Evolutionary conservation across 1,140 invertebrate genomes (phyloP).

Genomic region (Atopsyche davidsoni): DNA sequence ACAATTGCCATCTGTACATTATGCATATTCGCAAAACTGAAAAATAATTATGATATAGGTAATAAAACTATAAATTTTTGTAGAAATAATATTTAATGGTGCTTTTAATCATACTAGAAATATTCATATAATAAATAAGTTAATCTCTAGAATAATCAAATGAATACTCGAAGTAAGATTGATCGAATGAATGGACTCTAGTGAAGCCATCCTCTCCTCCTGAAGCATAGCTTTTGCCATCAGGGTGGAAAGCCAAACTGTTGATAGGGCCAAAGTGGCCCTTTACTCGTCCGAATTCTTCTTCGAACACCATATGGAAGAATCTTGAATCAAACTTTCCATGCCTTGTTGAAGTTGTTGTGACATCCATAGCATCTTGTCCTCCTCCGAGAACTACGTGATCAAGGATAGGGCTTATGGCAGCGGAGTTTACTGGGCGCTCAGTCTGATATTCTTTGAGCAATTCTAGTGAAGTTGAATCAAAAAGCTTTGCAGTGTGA

Average conservation of each 20-base stretch:
- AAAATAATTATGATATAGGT: too few species aligned
- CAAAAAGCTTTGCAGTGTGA: slow-evolving; percentile 89
- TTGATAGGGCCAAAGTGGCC: slow-evolving; percentile 99
- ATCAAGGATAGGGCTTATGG: slow-evolving; percentile 88
- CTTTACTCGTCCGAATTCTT: slow-evolving; percentile 97
- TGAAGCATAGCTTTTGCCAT: slow-evolving; percentile 93
- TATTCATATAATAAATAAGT: too few species aligned
- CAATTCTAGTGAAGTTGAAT: slow-evolving; percentile 73
- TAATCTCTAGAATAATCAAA: slow-evolving; percentile 73
- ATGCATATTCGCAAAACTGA: too few species aligned
- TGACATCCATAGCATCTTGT: slow-evolving; percentile 98
- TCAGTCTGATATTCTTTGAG: slow-evolving; percentile 96
- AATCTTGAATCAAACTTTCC: slow-evolving; percentile 99
- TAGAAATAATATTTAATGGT: slow-evolving; percentile 39
- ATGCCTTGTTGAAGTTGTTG: slow-evolving; percentile 88
- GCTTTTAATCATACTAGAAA: slow-evolving; percentile 33
- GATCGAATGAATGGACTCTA: slow-evolving; percentile 93
- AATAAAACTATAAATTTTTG: background rate
- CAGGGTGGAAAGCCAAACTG: slow-evolving; percentile 95
- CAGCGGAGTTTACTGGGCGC: slow-evolving; percentile 92
- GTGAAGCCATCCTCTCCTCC: slow-evolving; percentile 99
- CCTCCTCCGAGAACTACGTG: slow-evolving; percentile 95
- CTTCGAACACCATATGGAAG: slow-evolving; percentile 98
- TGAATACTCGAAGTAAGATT: slow-evolving; percentile 92
- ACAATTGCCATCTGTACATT: too few species aligned